phyloP scores from a whole-genome alignment of 2,888 invertebrate genomes.

The Phlogophora meticulosa region DNA sequence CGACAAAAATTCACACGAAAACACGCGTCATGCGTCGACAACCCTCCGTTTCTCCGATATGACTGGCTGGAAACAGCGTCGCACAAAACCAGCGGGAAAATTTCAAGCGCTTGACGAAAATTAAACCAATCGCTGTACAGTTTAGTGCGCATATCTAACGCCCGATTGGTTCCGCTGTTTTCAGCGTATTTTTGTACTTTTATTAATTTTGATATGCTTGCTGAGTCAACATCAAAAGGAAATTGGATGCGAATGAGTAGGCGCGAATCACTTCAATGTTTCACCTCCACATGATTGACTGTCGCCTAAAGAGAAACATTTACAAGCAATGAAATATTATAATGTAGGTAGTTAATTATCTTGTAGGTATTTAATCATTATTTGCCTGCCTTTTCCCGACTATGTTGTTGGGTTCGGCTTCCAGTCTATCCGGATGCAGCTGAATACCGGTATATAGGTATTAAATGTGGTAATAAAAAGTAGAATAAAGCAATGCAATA shows the following conservation, averaged over 20 bases:
- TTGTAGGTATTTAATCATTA: too few species aligned
- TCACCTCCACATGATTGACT: conserved; percentile 27
- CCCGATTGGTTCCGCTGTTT: conserved; percentile 50
- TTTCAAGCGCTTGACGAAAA: conserved; percentile 64
- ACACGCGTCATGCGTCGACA: conserved; percentile 63
- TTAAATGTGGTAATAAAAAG: conserved; percentile 18
- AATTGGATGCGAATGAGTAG: conserved; percentile 46
- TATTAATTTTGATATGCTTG: conserved; percentile 56
- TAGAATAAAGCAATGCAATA: not conserved
- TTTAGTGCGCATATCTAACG: conserved; percentile 19
- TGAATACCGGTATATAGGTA: too few species aligned
- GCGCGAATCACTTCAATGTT: conserved; percentile 24
- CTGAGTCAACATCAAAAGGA: conserved; percentile 58
- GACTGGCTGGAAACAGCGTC: conserved; percentile 63
- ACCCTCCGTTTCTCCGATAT: conserved; percentile 58
- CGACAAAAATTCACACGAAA: conserved; percentile 56
- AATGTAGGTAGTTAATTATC: conserved; percentile 3
- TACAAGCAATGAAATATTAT: conserved; percentile 6
- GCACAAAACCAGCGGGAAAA: conserved; percentile 61
- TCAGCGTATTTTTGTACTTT: conserved; percentile 47
- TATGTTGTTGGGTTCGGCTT: too few species aligned
- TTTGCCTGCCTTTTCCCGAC: too few species aligned
- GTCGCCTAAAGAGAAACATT: conserved; percentile 9
- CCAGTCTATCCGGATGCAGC: too few species aligned
- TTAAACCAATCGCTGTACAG: conserved; percentile 48